These are phyloP conservation scores for Chrysolina americana DNA, from an alignment of 2,888 invertebrate species.

Conservation along the genomic window DNA sequence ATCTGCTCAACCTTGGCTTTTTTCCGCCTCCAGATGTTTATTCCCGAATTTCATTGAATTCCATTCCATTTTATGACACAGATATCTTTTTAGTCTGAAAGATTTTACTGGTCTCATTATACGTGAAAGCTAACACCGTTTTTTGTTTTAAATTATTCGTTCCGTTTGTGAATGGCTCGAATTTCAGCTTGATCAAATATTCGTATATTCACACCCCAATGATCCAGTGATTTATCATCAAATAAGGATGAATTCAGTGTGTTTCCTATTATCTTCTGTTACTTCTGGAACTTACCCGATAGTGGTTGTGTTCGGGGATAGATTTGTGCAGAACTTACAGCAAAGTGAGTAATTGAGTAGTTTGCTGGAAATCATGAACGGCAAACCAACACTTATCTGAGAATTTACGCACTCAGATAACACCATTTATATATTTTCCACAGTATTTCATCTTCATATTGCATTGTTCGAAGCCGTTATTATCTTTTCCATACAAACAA, in stretches of 20 bases:
- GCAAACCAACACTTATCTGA: too few species aligned
- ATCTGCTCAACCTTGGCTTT: background rate
- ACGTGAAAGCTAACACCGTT: background rate
- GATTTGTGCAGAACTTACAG: too few species aligned
- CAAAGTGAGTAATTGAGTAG: too few species aligned
- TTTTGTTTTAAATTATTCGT: background rate
- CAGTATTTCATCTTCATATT: too few species aligned
- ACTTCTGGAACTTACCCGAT: too few species aligned
- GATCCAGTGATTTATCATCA: background rate
- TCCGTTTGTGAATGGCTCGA: background rate
- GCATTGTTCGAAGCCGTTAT: too few species aligned
- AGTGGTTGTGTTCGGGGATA: too few species aligned
- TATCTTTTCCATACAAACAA: too few species aligned
- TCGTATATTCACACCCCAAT: background rate
- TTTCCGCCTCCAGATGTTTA: background rate
- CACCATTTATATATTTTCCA: too few species aligned
- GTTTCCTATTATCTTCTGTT: too few species aligned
- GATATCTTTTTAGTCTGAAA: background rate
- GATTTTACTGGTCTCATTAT: background rate
- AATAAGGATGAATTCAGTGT: background rate
- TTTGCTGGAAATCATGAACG: too few species aligned
- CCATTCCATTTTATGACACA: background rate
- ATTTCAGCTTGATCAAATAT: background rate
- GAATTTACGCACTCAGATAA: too few species aligned
- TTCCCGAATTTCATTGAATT: background rate